Evolutionary conservation across 2,113 vertebrate genomes (phyloP).

Genomic region (Pachycephala philippinensis): DNA sequence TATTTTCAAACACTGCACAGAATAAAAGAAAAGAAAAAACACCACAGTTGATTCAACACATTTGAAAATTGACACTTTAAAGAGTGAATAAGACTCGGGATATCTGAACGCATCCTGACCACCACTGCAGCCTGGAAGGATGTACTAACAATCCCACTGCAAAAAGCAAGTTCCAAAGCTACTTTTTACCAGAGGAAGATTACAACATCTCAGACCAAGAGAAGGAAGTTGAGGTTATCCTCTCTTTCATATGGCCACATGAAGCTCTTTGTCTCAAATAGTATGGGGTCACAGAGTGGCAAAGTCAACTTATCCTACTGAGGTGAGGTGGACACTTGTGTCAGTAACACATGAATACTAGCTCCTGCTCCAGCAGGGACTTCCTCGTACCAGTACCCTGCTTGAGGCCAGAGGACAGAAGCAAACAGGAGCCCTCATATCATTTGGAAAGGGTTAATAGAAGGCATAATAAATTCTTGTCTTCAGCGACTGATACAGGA

Average conservation of each 20-base stretch:
- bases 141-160: background rate
- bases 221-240: background rate
- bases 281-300: background rate
- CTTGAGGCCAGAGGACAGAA: background rate
- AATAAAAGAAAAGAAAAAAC: background rate
- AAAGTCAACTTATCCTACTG: background rate
- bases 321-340: background rate
- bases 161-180: background rate
- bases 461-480: background rate
- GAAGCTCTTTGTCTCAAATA: background rate
- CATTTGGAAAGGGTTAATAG: background rate
- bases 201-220: background rate
- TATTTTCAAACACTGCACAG: conserved; percentile 93
- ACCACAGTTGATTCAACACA: background rate
- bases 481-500: background rate
- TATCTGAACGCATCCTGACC: background rate
- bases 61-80: background rate
- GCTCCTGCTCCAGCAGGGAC: background rate
- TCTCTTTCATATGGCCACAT: background rate
- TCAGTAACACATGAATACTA: background rate
- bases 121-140: background rate
- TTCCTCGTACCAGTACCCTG: background rate
- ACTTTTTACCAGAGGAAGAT: background rate
- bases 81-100: background rate
- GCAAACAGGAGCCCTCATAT: background rate